Conservation (phyloP, 2,113 vertebrate genomes). For the Pontoporia blainvillei region DNA sequence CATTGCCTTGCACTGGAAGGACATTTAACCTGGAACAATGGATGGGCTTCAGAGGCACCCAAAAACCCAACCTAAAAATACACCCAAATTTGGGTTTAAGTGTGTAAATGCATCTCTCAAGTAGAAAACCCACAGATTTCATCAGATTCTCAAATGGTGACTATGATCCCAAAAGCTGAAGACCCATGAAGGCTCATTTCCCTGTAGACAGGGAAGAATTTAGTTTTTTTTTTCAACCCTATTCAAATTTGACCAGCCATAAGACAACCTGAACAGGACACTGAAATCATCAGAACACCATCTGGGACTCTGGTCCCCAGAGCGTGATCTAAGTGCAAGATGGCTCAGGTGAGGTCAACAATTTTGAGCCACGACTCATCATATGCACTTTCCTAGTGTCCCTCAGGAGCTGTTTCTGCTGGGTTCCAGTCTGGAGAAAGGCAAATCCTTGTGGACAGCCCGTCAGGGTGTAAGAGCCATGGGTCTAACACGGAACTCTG, state of each 20-base stretch:
- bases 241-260: neutral
- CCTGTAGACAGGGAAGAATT: neutral
- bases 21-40: neutral
- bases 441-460: neutral
- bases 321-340: neutral
- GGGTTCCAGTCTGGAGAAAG: neutral
- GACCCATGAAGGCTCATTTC: neutral
- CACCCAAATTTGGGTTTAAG: neutral
- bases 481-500: neutral
- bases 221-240: neutral
- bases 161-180: neutral
- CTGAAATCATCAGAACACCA: neutral
- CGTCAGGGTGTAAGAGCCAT: neutral
- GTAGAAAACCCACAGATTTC: neutral
- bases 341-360: neutral
- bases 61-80: neutral
- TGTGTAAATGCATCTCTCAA: neutral
- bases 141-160: neutral
- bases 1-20: neutral
- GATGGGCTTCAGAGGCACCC: neutral
- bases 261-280: neutral
- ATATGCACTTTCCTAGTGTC: neutral
- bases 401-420: neutral
- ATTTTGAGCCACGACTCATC: neutral
- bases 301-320: neutral